Evolutionary conservation across 2,113 vertebrate genomes (phyloP), one percentile per base, ranked within the genome.

Genomic region (Erinaceus europaeus): DNA sequence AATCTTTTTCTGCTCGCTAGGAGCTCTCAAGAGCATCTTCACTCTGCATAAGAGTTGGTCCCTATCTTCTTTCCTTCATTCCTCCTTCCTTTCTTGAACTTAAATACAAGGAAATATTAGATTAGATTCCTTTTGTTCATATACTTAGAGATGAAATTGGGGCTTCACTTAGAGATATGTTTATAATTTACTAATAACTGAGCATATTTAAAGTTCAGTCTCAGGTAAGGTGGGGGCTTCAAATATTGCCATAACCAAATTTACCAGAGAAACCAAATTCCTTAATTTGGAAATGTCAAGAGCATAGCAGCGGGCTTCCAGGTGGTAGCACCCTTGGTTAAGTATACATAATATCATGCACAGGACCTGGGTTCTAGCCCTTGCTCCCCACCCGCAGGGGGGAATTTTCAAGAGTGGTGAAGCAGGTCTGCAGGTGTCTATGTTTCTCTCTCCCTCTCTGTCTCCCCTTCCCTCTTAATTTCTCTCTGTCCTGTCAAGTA

Each of bases 211-310:
- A 67, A 79, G 42, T 65, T 74, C 34, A 27, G 71, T 72, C 73
- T 77, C 34, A 59, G 32, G 50, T n/a, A 17, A 76, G 10, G 50
- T 52, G 92, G 15, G n/a, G n/a, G n/a, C n/a, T 46, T 67, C 62
- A 88, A 69, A 52, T 64, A 8, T 13, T 64, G 5, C 78, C 23
- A 23, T 32, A 9, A 40, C 2, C 6, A 14, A 2, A 84, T 86
- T 84, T 44, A 52, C 9, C n/a, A 65, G 15, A 38, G 10, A 73
- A 34, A 86, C 71, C 75, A 74, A 36, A 53, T 79, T 86, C 25
- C 69, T 81, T 87, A 61, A 74, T 77, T 40, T 61, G 32, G 38
- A 78, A 84, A 65, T 71, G 14, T 61, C 85, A 85, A 85, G 55
- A 57, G 23, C n/a, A n/a, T n/a, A n/a, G n/a, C n/a, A n/a, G n/a